phyloP scores from a whole-genome alignment of 2,113 vertebrate genomes.

The Erinaceus europaeus region DNA sequence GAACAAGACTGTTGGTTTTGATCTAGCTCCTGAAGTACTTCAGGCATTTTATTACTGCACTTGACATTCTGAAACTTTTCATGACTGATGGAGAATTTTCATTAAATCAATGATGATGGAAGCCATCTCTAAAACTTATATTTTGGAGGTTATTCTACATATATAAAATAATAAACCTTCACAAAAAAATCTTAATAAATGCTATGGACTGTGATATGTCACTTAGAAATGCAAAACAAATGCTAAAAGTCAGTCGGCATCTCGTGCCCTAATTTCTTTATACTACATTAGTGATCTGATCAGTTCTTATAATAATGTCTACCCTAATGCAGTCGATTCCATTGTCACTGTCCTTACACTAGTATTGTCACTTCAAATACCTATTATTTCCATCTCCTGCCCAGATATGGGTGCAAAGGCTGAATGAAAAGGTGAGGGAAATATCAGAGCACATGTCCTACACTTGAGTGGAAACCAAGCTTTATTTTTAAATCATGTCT shows the following conservation, averaged over 20 bases:
- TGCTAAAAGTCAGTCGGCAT: not conserved
- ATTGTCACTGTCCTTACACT: not conserved
- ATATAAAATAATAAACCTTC: conserved; percentile 35
- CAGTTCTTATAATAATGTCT: not conserved
- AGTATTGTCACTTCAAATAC: conserved; percentile 13
- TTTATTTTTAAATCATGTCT: not conserved
- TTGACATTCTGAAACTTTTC: conserved; percentile 16
- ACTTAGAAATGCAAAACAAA: conserved; percentile 25
- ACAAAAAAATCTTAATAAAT: conserved; percentile 17
- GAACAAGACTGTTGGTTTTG: not conserved
- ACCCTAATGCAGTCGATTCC: not conserved
- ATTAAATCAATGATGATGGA: not conserved
- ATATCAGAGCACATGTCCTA: not conserved
- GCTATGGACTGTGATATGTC: not conserved
- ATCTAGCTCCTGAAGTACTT: not conserved
- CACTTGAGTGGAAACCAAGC: not conserved
- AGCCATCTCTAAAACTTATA: not conserved
- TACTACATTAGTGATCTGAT: not conserved
- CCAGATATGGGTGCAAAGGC: not conserved
- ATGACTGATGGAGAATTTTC: not conserved
- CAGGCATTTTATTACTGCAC: conserved; percentile 29
- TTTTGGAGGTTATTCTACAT: conserved; percentile 17
- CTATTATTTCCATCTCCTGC: conserved; percentile 25
- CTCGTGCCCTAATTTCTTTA: not conserved
- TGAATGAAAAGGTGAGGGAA: conserved; percentile 53